A percentile compares a stretch with the other conserved stretches of the same genome.
Evolutionary conservation across 2,888 invertebrate genomes (phyloP).

Genomic region (Doris montereyensis): DNA sequence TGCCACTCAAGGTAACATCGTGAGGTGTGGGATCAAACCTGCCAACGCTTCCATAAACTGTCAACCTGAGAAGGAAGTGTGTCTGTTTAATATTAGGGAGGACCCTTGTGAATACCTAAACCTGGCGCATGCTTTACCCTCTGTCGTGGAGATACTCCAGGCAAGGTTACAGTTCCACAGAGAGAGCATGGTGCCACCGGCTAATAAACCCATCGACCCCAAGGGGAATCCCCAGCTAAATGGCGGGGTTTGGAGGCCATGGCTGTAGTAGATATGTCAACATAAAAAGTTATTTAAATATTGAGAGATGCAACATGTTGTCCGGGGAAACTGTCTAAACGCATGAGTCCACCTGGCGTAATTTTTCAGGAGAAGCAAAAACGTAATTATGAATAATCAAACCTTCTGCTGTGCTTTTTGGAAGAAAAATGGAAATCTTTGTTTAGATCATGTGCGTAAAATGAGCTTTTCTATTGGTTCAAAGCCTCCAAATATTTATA

Average conservation of each 20-base stretch:
- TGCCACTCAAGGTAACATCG: not conserved
- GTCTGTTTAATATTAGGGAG: conserved; percentile 84
- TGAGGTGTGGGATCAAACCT: conserved; percentile 67
- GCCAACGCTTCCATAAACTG: conserved; percentile 75
- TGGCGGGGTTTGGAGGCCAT: conserved; percentile 81
- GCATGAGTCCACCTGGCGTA: no score
- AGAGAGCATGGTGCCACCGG: conserved; percentile 82
- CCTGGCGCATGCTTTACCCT: conserved; percentile 63
- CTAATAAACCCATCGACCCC: conserved; percentile 81
- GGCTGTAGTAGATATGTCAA: no score
- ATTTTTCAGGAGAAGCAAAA: no score
- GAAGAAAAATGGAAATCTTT: no score
- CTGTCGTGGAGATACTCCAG: conserved; percentile 62
- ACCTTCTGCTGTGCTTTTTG: no score
- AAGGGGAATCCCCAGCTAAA: conserved; percentile 84
- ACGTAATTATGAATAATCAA: no score
- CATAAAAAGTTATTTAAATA: no score
- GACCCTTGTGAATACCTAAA: conserved; percentile 93
- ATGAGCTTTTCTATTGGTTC: no score
- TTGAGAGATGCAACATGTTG: no score
- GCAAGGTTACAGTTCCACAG: conserved; percentile 77
- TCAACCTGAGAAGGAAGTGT: conserved; percentile 80
- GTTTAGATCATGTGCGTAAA: no score
- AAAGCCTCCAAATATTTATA: no score
- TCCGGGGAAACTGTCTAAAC: no score